Evolutionary conservation across 1,140 invertebrate species (phyloP), one percentile per base, ranked within the genome.

Genomic region (Anastatus disparis): DNA sequence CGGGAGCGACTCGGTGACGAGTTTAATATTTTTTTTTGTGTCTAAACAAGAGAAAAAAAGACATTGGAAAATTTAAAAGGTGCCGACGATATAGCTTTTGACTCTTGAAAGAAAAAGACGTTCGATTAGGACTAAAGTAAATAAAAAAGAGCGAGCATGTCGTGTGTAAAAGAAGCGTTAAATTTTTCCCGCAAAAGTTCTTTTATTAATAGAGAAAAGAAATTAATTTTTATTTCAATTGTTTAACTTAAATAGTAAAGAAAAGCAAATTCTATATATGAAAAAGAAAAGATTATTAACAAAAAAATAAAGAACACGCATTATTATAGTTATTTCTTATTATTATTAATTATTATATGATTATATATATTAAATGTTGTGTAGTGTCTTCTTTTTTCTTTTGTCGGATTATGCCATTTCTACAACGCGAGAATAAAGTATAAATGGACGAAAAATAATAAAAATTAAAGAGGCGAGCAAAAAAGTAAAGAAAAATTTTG

Each of bases 321-420:
- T 72, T 72, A 72, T 73, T 73, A 72, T 74, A 67, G 69, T 71
- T 65, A 66, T 70, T 65, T n/a, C 74, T 75, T 70, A 70, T 73
- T 35, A 79, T 77, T 79, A 81, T 77, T 75, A 69, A 70, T 74
- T 67, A 73, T 72, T 72, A 72, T 74, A 31, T 66, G 24, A 58
- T 75, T 74, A 78, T 70, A 76, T 79, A 79, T 82, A 83, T 84
- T 84, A 71, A 82, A 82, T 84, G 81, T 85, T 84, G 84, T 85
- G 79, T 82, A 81, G 77, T 79, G 75, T 80, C 81, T 81, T 80
- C 76, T 79, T 74, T 71, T 35, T 35, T 35, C 31, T 35, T 35
- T 66, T 72, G 72, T 74, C 66, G 70, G 71, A n/a, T n/a, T n/a
- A 59, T 74, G 72, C 68, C 62, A 70, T 73, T 73, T 72, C n/a